Conservation (phyloP, 2,888 invertebrate species). For the Troglohyphantes excavatus region DNA sequence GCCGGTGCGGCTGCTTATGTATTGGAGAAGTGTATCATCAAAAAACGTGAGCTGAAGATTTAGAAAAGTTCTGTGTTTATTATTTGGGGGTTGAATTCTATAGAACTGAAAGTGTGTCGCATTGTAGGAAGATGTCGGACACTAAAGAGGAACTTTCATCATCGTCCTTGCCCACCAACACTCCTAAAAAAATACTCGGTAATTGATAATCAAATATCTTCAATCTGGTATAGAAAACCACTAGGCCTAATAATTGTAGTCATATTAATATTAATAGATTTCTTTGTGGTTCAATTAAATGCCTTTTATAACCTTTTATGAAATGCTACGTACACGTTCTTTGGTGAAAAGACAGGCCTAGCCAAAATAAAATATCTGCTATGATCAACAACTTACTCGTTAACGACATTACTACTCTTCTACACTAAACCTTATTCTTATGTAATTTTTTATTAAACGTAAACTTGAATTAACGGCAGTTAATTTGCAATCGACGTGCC, state of each 20-base stretch:
- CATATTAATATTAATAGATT: constrained; percentile 31
- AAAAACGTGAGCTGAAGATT: constrained; percentile 65
- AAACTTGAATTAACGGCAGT: neutral
- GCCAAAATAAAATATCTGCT: neutral
- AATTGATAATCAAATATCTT: constrained; percentile 69
- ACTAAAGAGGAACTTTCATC: constrained; percentile 74
- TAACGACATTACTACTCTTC: neutral
- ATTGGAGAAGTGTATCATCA: constrained; percentile 43
- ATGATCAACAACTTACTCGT: neutral
- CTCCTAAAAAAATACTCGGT: constrained; percentile 77
- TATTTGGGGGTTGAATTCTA: constrained; percentile 51
- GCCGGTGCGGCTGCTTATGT: constrained; percentile 66
- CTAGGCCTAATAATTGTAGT: constrained; percentile 68
- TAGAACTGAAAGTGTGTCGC: constrained; percentile 48
- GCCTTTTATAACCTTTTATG: neutral
- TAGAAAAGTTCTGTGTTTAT: constrained; percentile 45
- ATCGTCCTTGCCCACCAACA: constrained; percentile 66
- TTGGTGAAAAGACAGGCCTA: neutral
- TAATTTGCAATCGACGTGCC: neutral
- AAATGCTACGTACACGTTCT: neutral
- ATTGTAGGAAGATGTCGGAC: constrained; percentile 72
- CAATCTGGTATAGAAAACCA: constrained; percentile 58
- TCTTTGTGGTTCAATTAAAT: neutral
- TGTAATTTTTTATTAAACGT: neutral
- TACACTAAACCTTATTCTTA: neutral